Evolutionary conservation across 1,140 invertebrate genomes (phyloP), one percentile per base, ranked within the genome.

Genomic region (Apis laboriosa): DNA sequence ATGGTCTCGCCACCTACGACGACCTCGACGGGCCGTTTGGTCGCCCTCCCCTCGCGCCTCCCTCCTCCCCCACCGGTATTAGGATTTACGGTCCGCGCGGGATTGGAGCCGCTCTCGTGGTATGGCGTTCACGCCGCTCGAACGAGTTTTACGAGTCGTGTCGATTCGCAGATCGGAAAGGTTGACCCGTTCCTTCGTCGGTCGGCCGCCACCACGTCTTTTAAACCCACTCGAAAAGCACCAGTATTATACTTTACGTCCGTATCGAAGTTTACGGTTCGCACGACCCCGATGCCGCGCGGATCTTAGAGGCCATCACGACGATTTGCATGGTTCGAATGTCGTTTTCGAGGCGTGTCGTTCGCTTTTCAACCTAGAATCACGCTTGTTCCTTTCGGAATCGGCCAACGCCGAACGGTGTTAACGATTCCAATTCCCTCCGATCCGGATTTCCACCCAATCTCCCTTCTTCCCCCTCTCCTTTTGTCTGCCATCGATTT

Each of bases 221-320:
- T 87, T 84, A 87, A 74, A 43, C 34, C 82, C 61, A 76, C 74
- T 86, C 85, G 82, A 60, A 81, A 87, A 87, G 73, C 85, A 72
- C 34, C 34, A 43, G 34, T 43, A 82, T 84, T 80, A 87, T 74
- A 73, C 77, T 80, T 77, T 86, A 79, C 73, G 58, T 71, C 81
- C 77, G 79, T 88, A 84, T 86, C 77, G 76, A 73, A 87, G 86
- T 89, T 89, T 89, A 90, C 78, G 81, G 88, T 90, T 90, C 88
- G 85, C 88, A 88, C 89, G 88, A 90, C 86, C 89, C 83, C 87
- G 82, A 74, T 73, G 79, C 79, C 70, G 84, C 28, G 87, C 34
- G 75, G 83, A 89, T 89, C 88, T 89, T 89, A 85, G 84, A 86
- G 86, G 80, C 81, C 87, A 84, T 84, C 84, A 88, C 81, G 89